phyloP scores from a whole-genome alignment of 1,140 invertebrate genomes.

The Condylostylus longicornis region DNA sequence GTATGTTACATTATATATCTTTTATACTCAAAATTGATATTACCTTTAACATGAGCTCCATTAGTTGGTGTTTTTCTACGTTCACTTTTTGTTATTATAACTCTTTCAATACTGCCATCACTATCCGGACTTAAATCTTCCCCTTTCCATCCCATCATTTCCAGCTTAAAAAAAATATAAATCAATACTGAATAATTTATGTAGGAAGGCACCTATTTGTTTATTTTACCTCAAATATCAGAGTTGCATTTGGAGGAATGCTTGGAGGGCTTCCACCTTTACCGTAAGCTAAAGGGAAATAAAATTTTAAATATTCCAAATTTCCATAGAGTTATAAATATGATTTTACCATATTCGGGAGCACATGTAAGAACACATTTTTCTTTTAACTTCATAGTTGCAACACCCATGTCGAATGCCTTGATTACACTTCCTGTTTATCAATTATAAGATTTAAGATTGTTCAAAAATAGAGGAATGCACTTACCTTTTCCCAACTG shows the following conservation, averaged over 20 bases:
- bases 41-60: slow-evolving; percentile 59
- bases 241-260: slow-evolving; percentile 79
- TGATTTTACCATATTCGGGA: slow-evolving; percentile 77
- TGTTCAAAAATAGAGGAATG: slow-evolving; percentile 1
- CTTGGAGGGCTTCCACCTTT: slow-evolving; percentile 63
- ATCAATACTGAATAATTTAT: slow-evolving; percentile 3
- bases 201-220: no score
- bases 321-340: no score
- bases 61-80: slow-evolving; percentile 67
- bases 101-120: slow-evolving; percentile 67
- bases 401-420: slow-evolving; percentile 89
- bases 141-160: slow-evolving; percentile 67
- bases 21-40: slow-evolving; percentile 13
- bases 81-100: slow-evolving; percentile 38
- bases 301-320: no score
- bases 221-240: slow-evolving; percentile 73
- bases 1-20: slow-evolving; percentile 6
- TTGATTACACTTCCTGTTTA: slow-evolving; percentile 64
- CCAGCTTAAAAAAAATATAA: slow-evolving; percentile 50
- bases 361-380: slow-evolving; percentile 68
- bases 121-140: slow-evolving; percentile 76
- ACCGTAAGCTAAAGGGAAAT: no score
- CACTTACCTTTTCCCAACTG: slow-evolving; percentile 55
- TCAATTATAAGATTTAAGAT: no score
- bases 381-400: slow-evolving; percentile 89